Conservation (phyloP, 2,888 invertebrate genomes). For the Iphiclides podalirius region DNA sequence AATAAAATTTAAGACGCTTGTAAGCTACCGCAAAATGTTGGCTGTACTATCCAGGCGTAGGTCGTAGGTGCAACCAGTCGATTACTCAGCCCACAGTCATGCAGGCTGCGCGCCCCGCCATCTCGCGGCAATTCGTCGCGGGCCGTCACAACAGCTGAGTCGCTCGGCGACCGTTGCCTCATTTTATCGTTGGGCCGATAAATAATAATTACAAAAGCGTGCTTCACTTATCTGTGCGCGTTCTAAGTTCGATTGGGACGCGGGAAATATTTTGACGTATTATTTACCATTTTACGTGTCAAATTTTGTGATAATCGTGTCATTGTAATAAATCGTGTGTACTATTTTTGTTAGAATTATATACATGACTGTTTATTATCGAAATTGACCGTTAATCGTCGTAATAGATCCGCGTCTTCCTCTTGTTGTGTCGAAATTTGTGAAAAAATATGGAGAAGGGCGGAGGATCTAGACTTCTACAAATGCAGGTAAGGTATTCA, state of each 20-base stretch:
- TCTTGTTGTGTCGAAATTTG: constrained; percentile 35
- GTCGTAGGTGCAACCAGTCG: constrained; percentile 58
- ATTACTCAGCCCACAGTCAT: constrained; percentile 70
- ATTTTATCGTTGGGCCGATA: constrained; percentile 60
- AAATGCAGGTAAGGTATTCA: constrained; percentile 62
- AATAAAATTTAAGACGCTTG: constrained; percentile 8
- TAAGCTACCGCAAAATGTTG: constrained; percentile 6
- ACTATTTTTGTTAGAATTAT: constrained; percentile 32
- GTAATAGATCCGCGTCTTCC: constrained; percentile 44
- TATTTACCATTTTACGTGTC: constrained; percentile 44
- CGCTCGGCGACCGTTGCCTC: constrained; percentile 58
- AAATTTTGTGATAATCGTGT: constrained; percentile 53
- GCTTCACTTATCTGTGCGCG: constrained; percentile 23
- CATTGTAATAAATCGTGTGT: constrained; percentile 52
- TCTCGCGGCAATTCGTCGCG: constrained; percentile 47
- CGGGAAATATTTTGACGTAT: constrained; percentile 34
- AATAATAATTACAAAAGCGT: constrained; percentile 17
- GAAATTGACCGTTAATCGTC: constrained; percentile 18
- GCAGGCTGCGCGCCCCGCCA: constrained; percentile 52
- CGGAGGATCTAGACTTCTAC: constrained; percentile 63
- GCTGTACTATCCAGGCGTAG: not conserved
- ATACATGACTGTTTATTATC: constrained; percentile 27
- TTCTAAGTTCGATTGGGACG: constrained; percentile 27
- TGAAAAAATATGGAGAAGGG: constrained; percentile 58
- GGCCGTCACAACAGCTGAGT: constrained; percentile 37